These are phyloP conservation scores for Odontophorus gujanensis DNA, from an alignment of 2,113 vertebrate species.

Conservation along the genomic window DNA sequence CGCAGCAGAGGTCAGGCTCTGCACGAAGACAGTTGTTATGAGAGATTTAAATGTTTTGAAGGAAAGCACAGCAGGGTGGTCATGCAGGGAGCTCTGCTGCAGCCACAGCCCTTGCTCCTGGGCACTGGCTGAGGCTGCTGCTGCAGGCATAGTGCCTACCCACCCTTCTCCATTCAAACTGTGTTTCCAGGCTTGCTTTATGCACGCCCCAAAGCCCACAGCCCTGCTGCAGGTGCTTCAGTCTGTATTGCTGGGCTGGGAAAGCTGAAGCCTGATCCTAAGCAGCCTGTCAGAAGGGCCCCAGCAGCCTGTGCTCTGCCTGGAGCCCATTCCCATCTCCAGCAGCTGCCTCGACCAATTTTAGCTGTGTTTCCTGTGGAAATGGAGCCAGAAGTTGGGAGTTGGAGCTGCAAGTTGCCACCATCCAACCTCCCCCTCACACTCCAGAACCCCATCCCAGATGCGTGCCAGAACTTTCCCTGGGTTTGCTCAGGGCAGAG, in stretches of 20 bases:
- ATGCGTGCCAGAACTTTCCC: neutral
- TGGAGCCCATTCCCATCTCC: neutral
- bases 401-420: neutral
- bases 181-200: neutral
- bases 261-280: neutral
- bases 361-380: neutral
- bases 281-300: neutral
- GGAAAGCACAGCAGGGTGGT: neutral
- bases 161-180: neutral
- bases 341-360: neutral
- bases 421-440: neutral
- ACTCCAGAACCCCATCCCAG: neutral
- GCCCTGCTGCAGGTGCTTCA: neutral
- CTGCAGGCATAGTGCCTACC: neutral
- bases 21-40: neutral
- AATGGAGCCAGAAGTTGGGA: neutral
- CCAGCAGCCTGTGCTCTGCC: neutral
- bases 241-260: neutral
- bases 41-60: neutral
- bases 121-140: neutral
- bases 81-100: neutral
- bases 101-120: neutral
- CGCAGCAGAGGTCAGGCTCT: neutral
- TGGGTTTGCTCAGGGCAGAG: too few species aligned
- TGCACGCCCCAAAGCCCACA: accelerated